Conservation (phyloP, 1,140 invertebrate genomes). For the Drosophila tristis region DNA sequence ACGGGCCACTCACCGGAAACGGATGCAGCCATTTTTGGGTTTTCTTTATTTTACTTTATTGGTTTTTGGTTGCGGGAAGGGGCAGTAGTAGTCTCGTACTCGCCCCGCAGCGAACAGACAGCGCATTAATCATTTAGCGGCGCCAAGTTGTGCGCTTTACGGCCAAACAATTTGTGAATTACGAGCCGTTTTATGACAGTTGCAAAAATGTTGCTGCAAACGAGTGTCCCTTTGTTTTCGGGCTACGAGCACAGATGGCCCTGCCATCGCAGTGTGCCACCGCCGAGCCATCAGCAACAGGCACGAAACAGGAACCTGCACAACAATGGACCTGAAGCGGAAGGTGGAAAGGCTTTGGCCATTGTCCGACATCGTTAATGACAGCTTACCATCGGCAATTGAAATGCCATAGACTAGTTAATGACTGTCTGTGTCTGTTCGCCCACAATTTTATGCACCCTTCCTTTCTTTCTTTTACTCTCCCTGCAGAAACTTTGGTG, state of each 20-base stretch:
- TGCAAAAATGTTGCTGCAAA: conserved; percentile 46
- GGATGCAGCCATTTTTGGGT: conserved; percentile 37
- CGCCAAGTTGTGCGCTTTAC: conserved; percentile 62
- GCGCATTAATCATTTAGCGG: conserved; percentile 68
- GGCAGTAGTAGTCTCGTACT: not conserved
- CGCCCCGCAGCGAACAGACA: conserved; percentile 20
- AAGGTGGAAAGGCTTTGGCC: conserved; percentile 18
- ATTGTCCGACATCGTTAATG: conserved; percentile 52
- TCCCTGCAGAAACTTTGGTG: conserved; percentile 96
- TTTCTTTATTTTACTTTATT: conserved; percentile 17
- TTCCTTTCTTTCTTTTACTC: conserved; percentile 37
- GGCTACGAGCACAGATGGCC: not conserved
- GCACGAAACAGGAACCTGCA: not conserved
- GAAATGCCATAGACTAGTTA: conserved; percentile 50
- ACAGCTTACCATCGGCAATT: conserved; percentile 52
- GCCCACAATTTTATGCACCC: conserved; percentile 11
- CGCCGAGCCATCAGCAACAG: too few species aligned
- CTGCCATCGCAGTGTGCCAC: not conserved
- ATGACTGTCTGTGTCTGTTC: conserved; percentile 30
- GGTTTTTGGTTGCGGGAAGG: conserved; percentile 7
- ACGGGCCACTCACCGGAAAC: conserved; percentile 20
- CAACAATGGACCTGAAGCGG: conserved; percentile 12
- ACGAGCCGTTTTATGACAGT: conserved; percentile 69
- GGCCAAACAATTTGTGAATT: conserved; percentile 74
- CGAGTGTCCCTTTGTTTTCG: conserved; percentile 31